These are phyloP conservation scores for Drosophila borborema DNA, from an alignment of 2,888 invertebrate species.

Conservation along the genomic window DNA sequence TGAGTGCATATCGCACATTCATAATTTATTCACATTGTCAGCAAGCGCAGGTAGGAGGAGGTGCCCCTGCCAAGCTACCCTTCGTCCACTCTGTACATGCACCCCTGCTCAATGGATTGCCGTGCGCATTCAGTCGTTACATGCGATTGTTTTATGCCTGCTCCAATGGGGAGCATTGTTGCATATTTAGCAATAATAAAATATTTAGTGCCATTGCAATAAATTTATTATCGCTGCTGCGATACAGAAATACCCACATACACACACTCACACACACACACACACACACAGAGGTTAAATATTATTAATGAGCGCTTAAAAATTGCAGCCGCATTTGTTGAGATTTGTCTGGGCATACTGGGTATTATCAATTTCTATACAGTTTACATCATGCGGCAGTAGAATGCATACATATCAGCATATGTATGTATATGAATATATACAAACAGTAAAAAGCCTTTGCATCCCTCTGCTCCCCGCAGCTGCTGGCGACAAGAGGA, in stretches of 20 bases:
- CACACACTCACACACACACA: constrained; percentile 4
- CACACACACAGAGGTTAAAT: constrained; percentile 48
- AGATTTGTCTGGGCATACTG: constrained; percentile 51
- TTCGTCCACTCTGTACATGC: not conserved
- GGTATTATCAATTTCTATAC: constrained; percentile 62
- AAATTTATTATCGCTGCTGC: constrained; percentile 71
- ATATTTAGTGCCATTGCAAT: constrained; percentile 77
- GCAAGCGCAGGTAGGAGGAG: constrained; percentile 69
- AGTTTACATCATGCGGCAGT: constrained; percentile 47
- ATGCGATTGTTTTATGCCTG: constrained; percentile 71
- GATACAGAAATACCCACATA: constrained; percentile 16
- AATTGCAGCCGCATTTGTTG: constrained; percentile 48
- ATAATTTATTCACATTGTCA: constrained; percentile 78
- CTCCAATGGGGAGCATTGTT: constrained; percentile 62
- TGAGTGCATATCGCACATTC: constrained; percentile 70
- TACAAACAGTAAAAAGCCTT: constrained; percentile 38
- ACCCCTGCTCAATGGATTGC: not conserved
- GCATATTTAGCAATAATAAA: constrained; percentile 81
- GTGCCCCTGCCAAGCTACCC: not conserved
- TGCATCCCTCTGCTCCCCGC: not conserved
- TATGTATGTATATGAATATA: not conserved
- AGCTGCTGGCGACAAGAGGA: constrained; percentile 33
- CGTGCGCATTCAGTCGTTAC: constrained; percentile 70
- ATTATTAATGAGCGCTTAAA: constrained; percentile 68
- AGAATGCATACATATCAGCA: constrained; percentile 1